Conservation (phyloP, 1,140 invertebrate species). For the Atta texana region DNA sequence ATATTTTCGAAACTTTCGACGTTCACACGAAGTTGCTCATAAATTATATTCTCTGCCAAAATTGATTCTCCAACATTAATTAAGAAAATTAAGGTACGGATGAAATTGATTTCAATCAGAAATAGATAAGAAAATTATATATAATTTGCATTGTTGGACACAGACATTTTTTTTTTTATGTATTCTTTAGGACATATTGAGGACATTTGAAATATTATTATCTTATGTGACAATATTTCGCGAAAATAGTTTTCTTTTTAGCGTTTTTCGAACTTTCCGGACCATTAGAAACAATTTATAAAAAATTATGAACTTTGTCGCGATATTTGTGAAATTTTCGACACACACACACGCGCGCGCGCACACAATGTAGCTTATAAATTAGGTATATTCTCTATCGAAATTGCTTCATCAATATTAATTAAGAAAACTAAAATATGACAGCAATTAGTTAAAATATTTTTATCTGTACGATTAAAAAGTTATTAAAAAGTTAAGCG, state of each 20-base stretch:
- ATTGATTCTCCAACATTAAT: too few relatives aligned
- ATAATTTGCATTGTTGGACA: too few relatives aligned
- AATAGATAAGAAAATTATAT: too few relatives aligned
- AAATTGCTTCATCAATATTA: neutral
- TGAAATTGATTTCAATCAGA: too few relatives aligned
- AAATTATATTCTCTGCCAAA: too few relatives aligned
- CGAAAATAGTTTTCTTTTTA: too few relatives aligned
- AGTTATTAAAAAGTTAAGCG: neutral
- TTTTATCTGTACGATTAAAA: neutral
- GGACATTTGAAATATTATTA: constrained; percentile 1
- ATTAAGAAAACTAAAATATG: neutral
- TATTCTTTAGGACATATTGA: neutral
- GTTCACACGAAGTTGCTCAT: too few relatives aligned
- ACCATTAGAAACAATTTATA: neutral
- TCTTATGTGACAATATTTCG: neutral
- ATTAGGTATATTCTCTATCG: neutral
- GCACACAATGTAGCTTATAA: neutral
- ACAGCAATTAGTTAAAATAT: neutral
- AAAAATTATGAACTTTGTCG: neutral
- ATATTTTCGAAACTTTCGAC: too few relatives aligned
- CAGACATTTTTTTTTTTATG: too few relatives aligned
- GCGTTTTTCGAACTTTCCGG: neutral
- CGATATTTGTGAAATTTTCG: neutral
- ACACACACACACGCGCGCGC: too few relatives aligned
- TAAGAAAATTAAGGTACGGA: too few relatives aligned